Percentiles rank a stretch among this genome's conserved stretches.
phyloP scores from a whole-genome alignment of 2,797 vertebrate species.

The Morus bassanus region DNA sequence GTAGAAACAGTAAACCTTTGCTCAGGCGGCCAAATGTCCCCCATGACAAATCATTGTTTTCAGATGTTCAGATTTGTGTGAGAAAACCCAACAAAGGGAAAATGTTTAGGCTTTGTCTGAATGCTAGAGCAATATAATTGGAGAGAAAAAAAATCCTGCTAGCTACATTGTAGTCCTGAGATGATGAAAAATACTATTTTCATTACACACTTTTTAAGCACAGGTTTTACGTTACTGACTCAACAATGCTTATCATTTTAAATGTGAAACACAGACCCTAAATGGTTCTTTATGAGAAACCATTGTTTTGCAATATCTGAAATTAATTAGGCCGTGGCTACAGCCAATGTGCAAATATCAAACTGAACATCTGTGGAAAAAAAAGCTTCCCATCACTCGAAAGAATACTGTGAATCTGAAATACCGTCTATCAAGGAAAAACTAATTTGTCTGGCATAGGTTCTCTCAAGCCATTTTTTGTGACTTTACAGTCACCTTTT shows the following conservation, averaged over 20 bases:
- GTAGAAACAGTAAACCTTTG: slow-evolving; percentile 54
- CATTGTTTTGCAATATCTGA: slow-evolving; percentile 63
- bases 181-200: slow-evolving; percentile 30
- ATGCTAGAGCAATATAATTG: not conserved
- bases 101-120: slow-evolving; percentile 49
- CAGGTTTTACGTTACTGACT: slow-evolving; percentile 54
- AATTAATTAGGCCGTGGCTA: slow-evolving; percentile 43
- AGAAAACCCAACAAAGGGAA: slow-evolving; percentile 41
- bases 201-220: slow-evolving; percentile 23
- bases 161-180: not conserved
- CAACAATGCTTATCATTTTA: slow-evolving; percentile 33
- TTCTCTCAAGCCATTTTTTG: not conserved
- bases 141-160: not conserved
- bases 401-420: slow-evolving; percentile 8
- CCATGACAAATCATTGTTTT: slow-evolving; percentile 63
- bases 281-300: slow-evolving; percentile 39
- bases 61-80: slow-evolving; percentile 57
- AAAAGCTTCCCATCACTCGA: slow-evolving; percentile 7
- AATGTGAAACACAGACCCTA: slow-evolving; percentile 37
- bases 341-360: slow-evolving; percentile 40
- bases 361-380: slow-evolving; percentile 40
- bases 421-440: slow-evolving; percentile 17
- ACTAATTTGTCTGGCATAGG: not conserved
- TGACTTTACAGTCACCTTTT: not conserved
- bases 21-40: slow-evolving; percentile 13